phyloP scores from a whole-genome alignment of 1,140 invertebrate species.

The Anthonomus grandis region DNA sequence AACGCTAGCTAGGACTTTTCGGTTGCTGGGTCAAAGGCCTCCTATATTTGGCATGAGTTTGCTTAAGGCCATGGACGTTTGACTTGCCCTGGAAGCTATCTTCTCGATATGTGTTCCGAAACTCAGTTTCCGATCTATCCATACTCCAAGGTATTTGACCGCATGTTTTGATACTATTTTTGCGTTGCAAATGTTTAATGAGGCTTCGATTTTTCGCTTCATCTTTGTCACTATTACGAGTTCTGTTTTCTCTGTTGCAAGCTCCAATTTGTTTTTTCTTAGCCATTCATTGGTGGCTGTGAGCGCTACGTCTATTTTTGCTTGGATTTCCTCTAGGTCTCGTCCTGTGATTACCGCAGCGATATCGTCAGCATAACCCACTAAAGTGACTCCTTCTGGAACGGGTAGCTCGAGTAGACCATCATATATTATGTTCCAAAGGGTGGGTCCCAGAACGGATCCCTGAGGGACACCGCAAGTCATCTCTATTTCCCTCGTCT shows the following conservation, averaged over 20 bases:
- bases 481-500: no score
- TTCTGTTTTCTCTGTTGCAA: no score
- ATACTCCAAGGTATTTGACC: neutral
- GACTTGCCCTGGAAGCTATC: neutral
- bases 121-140: neutral
- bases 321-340: neutral
- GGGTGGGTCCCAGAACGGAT: slow-evolving; percentile 36
- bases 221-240: neutral
- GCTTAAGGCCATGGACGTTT: neutral
- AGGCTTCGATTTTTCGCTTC: no score
- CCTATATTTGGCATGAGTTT: neutral
- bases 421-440: slow-evolving; percentile 44
- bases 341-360: slow-evolving; percentile 19
- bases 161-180: neutral
- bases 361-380: slow-evolving; percentile 41
- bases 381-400: slow-evolving; percentile 17
- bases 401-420: slow-evolving; percentile 31
- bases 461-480: slow-evolving; percentile 38
- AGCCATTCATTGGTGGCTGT: neutral
- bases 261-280: neutral
- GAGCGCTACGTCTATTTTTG: neutral
- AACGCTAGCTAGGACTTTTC: no score
- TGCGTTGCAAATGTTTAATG: no score
- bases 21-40: neutral
- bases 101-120: neutral